Conservation (phyloP, 2,113 vertebrate species). For the Oncorhynchus keta region DNA sequence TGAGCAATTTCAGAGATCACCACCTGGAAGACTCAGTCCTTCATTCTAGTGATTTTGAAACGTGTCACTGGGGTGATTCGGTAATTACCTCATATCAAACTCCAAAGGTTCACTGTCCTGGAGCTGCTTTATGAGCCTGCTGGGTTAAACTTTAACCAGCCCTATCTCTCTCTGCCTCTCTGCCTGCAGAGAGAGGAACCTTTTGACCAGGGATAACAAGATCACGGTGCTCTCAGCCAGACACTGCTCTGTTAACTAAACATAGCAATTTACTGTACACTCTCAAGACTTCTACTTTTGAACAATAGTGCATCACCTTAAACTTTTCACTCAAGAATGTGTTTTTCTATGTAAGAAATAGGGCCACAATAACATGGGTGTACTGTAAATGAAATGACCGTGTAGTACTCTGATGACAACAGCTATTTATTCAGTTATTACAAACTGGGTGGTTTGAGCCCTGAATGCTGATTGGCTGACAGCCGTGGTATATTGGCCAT, state of each 20-base stretch:
- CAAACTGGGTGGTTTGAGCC: too few relatives aligned
- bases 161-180: slow-evolving; percentile 74
- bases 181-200: slow-evolving; percentile 53
- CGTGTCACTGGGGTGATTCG: slow-evolving; percentile 81
- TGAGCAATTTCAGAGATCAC: slow-evolving; percentile 92
- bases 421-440: background rate
- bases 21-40: slow-evolving; percentile 78
- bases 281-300: too few relatives aligned
- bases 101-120: slow-evolving; percentile 96
- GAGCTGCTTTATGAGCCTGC: slow-evolving; percentile 87
- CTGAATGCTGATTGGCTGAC: too few relatives aligned
- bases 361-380: background rate
- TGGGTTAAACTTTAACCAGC: slow-evolving; percentile 91
- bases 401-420: background rate
- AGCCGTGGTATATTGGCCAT: too few relatives aligned
- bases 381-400: background rate
- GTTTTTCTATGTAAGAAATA: too few relatives aligned
- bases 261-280: slow-evolving; percentile 2
- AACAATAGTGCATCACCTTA: too few relatives aligned
- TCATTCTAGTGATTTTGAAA: slow-evolving; percentile 78
- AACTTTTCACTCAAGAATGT: too few relatives aligned
- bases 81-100: slow-evolving; percentile 97
- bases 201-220: slow-evolving; percentile 84
- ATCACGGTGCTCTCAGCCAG: slow-evolving; percentile 46
- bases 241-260: slow-evolving; percentile 24